Conservation (phyloP, 2,888 invertebrate species). For the Troides oblongomaculatus region DNA sequence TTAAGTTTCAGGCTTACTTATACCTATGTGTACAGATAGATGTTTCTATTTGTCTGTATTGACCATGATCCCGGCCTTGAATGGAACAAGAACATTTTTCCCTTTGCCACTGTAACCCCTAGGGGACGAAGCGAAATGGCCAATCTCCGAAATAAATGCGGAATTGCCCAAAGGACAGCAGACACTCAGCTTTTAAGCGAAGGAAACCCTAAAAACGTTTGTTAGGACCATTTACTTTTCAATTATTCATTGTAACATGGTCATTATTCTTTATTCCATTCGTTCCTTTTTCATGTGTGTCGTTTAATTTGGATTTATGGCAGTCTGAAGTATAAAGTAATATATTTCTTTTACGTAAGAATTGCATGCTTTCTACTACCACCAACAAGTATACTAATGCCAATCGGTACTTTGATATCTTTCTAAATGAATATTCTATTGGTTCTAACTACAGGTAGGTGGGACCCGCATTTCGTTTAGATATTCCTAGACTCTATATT, state of each 20-base stretch:
- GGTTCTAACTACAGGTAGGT: too few relatives aligned
- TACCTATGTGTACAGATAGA: not conserved
- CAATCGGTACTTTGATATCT: too few relatives aligned
- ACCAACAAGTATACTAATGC: too few relatives aligned
- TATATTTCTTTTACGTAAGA: not conserved
- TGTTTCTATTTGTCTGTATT: conserved; percentile 13
- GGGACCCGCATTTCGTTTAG: too few relatives aligned
- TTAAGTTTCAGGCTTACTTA: too few relatives aligned
- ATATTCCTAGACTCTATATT: too few relatives aligned
- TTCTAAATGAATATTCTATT: too few relatives aligned
- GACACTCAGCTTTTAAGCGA: conserved; percentile 21
- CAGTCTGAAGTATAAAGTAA: not conserved
- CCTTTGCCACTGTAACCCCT: conserved; percentile 35
- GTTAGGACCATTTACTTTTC: conserved; percentile 25
- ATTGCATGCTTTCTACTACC: not conserved
- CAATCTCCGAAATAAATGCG: conserved; percentile 36
- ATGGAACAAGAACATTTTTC: conserved; percentile 35
- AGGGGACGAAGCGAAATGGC: conserved; percentile 34
- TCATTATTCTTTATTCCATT: conserved; percentile 20
- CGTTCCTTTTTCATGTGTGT: conserved; percentile 9
- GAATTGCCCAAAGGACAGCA: conserved; percentile 30
- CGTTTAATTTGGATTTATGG: conserved; percentile 17
- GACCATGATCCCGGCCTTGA: conserved; percentile 29
- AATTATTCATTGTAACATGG: conserved; percentile 19
- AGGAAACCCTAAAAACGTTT: conserved; percentile 19